These are phyloP conservation scores for Psophia crepitans DNA, from an alignment of 2,113 vertebrate species.

Conservation along the genomic window DNA sequence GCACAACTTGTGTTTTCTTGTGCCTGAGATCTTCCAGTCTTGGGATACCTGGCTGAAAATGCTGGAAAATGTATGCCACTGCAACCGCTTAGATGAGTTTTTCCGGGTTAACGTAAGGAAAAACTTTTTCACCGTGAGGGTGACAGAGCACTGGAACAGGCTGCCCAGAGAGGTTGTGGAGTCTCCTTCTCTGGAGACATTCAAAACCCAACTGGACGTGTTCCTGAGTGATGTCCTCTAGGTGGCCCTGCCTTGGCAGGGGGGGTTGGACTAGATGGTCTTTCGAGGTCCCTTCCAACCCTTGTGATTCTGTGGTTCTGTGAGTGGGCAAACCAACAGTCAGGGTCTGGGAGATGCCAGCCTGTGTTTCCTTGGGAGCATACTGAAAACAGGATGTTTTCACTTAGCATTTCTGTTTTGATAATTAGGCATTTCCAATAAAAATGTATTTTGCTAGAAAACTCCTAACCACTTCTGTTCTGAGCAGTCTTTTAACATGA, in stretches of 20 bases:
- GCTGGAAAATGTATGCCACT: rapidly evolving
- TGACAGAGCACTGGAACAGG: too few relatives aligned
- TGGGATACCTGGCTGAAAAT: not conserved
- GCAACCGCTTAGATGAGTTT: not conserved
- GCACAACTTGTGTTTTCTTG: not conserved
- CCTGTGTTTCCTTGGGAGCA: not conserved
- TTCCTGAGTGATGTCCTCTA: too few relatives aligned
- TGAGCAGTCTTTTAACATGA: not conserved
- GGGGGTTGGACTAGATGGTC: too few relatives aligned
- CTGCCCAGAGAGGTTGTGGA: too few relatives aligned
- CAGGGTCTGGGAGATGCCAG: not conserved
- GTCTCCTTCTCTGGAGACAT: too few relatives aligned
- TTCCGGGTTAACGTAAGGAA: too few relatives aligned
- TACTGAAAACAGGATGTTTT: not conserved
- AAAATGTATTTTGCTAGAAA: not conserved
- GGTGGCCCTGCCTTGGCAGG: too few relatives aligned
- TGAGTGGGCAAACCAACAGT: not conserved
- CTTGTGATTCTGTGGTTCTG: too few relatives aligned
- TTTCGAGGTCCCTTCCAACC: too few relatives aligned
- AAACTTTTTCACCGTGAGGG: too few relatives aligned
- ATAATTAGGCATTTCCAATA: not conserved
- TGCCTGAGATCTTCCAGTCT: not conserved
- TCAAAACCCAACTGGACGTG: too few relatives aligned
- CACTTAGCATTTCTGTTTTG: not conserved
- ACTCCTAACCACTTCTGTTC: not conserved